phyloP scores from a whole-genome alignment of 2,888 invertebrate species.

The Tetrapedia diversipes region DNA sequence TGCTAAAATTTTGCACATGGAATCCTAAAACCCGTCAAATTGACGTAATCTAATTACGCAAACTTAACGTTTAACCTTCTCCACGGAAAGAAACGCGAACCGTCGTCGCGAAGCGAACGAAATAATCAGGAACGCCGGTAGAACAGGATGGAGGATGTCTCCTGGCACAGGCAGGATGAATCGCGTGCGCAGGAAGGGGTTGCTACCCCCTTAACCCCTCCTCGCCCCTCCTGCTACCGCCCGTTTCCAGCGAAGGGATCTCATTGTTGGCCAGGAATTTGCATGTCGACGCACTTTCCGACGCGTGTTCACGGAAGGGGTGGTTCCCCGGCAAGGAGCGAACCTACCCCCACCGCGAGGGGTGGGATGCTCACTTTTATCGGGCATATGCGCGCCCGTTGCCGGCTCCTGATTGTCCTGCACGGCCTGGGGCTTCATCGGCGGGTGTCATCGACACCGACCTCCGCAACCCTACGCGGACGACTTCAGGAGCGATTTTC shows the following conservation, averaged over 20 bases:
- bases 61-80: background rate
- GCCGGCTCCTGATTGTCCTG: slow-evolving; percentile 54
- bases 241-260: slow-evolving; percentile 48
- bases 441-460: slow-evolving; percentile 62
- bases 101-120: too few relatives aligned
- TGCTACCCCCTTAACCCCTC: slow-evolving; percentile 4
- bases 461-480: slow-evolving; percentile 29
- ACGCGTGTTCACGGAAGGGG: slow-evolving; percentile 63
- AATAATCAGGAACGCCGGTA: too few relatives aligned
- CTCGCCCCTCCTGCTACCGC: slow-evolving; percentile 3
- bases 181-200: slow-evolving; percentile 34
- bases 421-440: slow-evolving; percentile 40
- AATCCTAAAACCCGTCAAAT: too few relatives aligned
- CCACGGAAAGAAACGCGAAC: background rate
- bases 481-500: slow-evolving; percentile 73
- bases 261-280: slow-evolving; percentile 75
- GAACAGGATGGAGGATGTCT: background rate
- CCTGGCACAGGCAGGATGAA: background rate
- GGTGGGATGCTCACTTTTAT: slow-evolving; percentile 57
- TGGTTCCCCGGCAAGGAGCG: slow-evolving; percentile 29
- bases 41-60: too few relatives aligned
- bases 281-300: slow-evolving; percentile 74
- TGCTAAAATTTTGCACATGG: too few relatives aligned
- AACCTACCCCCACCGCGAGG: slow-evolving; percentile 27
- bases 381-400: slow-evolving; percentile 46